A percentile compares a stretch with the other conserved stretches of the same genome.
phyloP scores from a whole-genome alignment of 1,140 invertebrate species.

The Penaeus vannamei region DNA sequence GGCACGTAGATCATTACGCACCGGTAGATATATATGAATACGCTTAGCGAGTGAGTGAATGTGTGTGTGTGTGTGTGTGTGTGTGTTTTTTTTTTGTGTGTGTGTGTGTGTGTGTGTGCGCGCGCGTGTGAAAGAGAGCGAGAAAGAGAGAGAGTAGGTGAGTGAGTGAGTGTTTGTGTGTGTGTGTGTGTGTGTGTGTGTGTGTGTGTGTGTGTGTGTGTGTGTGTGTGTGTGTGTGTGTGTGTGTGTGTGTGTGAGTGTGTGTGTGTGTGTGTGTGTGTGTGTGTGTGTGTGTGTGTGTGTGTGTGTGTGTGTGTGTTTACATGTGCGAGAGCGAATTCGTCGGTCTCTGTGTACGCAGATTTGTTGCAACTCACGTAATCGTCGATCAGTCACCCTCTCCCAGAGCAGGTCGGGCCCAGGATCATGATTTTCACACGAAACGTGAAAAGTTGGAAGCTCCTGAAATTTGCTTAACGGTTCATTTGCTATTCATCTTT shows the following conservation, averaged over 20 bases:
- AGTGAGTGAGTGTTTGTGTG: background rate
- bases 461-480: too few species aligned
- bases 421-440: too few species aligned
- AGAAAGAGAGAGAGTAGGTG: too few species aligned
- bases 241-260: constrained; percentile 35
- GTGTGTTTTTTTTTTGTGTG: background rate
- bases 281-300: constrained; percentile 29
- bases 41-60: background rate
- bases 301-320: constrained; percentile 22
- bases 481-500: too few species aligned
- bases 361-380: constrained; percentile 29
- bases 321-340: background rate
- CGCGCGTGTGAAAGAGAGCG: background rate
- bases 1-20: background rate
- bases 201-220: background rate
- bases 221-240: constrained; percentile 37
- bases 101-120: background rate
- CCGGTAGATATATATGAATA: constrained; percentile 2
- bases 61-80: background rate
- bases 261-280: constrained; percentile 34
- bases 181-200: constrained; percentile 8
- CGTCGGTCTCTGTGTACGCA: background rate
- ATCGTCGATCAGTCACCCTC: background rate
- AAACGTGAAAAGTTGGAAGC: too few species aligned
- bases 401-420: too few species aligned